phyloP scores from a whole-genome alignment of 1,140 invertebrate species.

The Orius insidiosus region DNA sequence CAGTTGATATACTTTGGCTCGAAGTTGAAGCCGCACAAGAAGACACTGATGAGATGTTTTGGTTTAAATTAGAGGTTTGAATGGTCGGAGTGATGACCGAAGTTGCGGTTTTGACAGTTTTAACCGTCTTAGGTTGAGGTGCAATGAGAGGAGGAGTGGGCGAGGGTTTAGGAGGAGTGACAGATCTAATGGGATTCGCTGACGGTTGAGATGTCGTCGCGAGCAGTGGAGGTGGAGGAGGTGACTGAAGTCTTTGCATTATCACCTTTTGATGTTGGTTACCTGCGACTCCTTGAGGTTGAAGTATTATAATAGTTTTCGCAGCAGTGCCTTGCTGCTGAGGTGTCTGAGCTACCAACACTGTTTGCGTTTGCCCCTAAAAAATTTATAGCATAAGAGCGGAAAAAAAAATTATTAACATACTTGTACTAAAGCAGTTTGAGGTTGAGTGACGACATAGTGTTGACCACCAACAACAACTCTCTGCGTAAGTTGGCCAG shows the following conservation, averaged over 20 bases:
- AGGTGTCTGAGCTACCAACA: conserved; percentile 38
- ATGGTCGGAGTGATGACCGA: conserved; percentile 21
- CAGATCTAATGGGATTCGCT: conserved; percentile 26
- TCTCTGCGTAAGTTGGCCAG: conserved; percentile 12
- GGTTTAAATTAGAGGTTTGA: neutral
- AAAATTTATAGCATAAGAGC: conserved; percentile 5
- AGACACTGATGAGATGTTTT: neutral
- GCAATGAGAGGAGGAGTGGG: conserved; percentile 17
- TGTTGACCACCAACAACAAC: conserved; percentile 20
- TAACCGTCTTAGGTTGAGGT: neutral
- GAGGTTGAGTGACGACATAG: conserved; percentile 39
- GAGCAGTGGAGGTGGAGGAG: conserved; percentile 23
- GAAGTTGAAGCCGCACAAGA: neutral
- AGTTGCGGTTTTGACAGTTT: neutral
- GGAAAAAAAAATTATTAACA: conserved; percentile 8
- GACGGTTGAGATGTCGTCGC: conserved; percentile 24
- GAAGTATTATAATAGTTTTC: conserved; percentile 54
- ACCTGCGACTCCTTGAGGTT: conserved; percentile 32
- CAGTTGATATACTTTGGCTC: neutral
- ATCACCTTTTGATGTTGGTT: conserved; percentile 34
- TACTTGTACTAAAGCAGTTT: conserved; percentile 33
- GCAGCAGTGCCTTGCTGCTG: conserved; percentile 41
- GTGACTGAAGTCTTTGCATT: conserved; percentile 29
- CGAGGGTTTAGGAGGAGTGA: conserved; percentile 22
- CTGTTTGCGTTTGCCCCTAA: conserved; percentile 41